A percentile compares a stretch with the other conserved stretches of the same genome.
Evolutionary conservation across 2,888 invertebrate species (phyloP).

Genomic region (Catocala nupta): DNA sequence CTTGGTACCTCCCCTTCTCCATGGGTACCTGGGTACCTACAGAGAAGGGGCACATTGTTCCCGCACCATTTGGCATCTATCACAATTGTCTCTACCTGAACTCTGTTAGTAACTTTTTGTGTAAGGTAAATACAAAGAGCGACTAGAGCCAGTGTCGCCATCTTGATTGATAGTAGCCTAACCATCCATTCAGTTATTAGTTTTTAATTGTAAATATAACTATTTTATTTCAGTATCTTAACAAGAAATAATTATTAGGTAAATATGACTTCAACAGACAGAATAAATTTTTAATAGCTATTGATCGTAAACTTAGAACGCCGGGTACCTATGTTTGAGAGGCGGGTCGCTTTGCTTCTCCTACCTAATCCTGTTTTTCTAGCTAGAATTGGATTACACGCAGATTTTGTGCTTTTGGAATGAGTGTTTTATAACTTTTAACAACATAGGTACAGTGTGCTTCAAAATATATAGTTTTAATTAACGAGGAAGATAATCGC

Average conservation of each 20-base stretch:
- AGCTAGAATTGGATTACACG: background rate
- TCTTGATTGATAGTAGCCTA: no score
- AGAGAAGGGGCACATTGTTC: slow-evolving; percentile 22
- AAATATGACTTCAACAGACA: no score
- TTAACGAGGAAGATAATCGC: background rate
- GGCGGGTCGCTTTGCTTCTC: background rate
- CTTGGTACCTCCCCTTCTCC: slow-evolving; percentile 79
- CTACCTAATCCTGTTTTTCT: background rate
- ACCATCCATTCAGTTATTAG: no score
- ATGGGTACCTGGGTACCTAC: slow-evolving; percentile 37
- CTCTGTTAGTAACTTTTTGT: no score
- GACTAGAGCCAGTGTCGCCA: slow-evolving; percentile 4
- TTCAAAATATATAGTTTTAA: background rate
- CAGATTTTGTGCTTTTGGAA: background rate
- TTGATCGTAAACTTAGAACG: background rate
- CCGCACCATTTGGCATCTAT: slow-evolving; percentile 18
- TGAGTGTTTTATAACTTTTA: background rate
- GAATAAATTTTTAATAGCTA: background rate
- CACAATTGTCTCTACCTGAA: no score
- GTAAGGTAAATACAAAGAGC: no score
- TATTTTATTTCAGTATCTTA: no score
- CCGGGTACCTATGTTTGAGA: background rate
- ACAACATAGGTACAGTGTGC: background rate
- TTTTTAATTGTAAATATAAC: no score
- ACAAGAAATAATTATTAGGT: no score